A percentile compares a stretch with the other conserved stretches of the same genome.
Evolutionary conservation across 2,888 invertebrate genomes (phyloP).

Genomic region (Drosophila atripex): DNA sequence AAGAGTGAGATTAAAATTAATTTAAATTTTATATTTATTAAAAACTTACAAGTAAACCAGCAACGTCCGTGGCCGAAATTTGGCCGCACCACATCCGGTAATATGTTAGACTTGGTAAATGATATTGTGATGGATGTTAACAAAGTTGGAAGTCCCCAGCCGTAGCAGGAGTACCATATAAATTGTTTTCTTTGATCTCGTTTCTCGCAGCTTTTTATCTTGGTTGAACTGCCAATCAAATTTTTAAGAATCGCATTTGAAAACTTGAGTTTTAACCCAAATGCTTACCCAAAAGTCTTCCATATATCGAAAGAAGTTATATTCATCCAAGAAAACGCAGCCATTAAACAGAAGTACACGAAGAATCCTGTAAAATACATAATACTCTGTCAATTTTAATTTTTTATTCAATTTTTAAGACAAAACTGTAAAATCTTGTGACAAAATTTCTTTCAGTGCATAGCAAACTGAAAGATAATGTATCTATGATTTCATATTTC

Average conservation of each 20-base stretch:
- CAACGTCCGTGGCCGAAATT: conserved; percentile 87
- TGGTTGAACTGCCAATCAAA: conserved; percentile 62
- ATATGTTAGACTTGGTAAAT: conserved; percentile 85
- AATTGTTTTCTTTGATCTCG: conserved; percentile 84
- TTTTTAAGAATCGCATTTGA: no score
- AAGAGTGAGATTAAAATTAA: background rate
- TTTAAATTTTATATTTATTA: background rate
- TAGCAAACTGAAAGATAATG: background rate
- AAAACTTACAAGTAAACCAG: conserved; percentile 86
- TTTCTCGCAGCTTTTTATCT: conserved; percentile 66
- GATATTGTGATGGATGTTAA: conserved; percentile 86
- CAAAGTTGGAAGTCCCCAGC: conserved; percentile 88
- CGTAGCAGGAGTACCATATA: conserved; percentile 88
- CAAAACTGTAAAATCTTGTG: no score
- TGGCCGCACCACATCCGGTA: conserved; percentile 85
- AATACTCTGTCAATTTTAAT: no score
- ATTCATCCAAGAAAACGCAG: conserved; percentile 91
- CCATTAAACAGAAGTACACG: conserved; percentile 88
- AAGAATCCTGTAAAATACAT: conserved; percentile 86
- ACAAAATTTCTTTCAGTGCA: conserved; percentile 40
- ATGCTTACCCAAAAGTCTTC: conserved; percentile 90
- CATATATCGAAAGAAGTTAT: conserved; percentile 93
- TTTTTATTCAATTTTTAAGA: no score
- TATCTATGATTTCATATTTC: background rate
- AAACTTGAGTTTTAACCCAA: background rate